phyloP scores from a whole-genome alignment of 2,113 vertebrate species.

The Tupaia chinensis region DNA sequence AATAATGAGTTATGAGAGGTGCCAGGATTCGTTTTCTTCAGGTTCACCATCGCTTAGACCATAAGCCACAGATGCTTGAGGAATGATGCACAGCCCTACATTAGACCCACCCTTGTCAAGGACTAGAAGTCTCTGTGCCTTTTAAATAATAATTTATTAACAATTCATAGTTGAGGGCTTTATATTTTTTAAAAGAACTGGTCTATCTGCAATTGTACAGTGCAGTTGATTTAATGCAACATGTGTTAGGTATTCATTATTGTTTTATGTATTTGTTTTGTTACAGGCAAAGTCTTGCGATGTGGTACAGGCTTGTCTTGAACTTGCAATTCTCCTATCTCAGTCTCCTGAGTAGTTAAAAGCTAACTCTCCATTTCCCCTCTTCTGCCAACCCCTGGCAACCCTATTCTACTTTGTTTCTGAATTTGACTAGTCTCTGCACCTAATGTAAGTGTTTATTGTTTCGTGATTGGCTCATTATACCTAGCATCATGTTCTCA shows the following conservation, averaged over 20 bases:
- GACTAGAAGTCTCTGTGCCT: neutral
- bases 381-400: neutral
- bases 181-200: neutral
- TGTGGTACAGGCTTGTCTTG: no score
- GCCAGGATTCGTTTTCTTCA: neutral
- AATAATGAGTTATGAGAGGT: constrained; percentile 2
- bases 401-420: neutral
- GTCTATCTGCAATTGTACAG: neutral
- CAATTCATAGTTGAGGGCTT: neutral
- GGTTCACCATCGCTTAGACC: neutral
- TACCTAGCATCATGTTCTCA: neutral
- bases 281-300: no score
- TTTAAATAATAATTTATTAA: neutral
- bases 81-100: neutral
- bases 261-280: no score
- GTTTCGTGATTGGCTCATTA: neutral
- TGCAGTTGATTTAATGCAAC: neutral
- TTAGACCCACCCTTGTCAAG: neutral
- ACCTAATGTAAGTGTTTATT: neutral
- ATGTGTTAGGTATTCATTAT: neutral
- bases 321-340: no score
- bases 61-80: neutral
- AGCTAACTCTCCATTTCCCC: neutral
- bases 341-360: no score
- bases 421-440: neutral